phyloP scores from a whole-genome alignment of 2,888 invertebrate species.

The Griposia aprilina region DNA sequence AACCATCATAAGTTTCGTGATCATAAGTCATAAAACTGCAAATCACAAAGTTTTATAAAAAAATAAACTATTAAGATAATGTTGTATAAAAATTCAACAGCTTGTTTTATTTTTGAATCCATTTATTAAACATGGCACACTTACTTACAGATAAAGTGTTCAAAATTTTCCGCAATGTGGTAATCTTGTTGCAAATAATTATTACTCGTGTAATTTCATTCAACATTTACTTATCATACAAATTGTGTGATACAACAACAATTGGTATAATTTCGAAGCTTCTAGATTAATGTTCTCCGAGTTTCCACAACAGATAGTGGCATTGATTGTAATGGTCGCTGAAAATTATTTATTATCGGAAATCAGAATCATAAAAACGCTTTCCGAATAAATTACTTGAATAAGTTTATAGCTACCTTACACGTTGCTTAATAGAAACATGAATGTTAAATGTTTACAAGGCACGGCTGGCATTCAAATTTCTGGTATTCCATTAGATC shows the following conservation, averaged over 20 bases:
- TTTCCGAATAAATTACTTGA: conserved; percentile 31
- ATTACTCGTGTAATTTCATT: conserved; percentile 30
- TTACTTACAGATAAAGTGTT: conserved; percentile 9
- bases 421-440: conserved; percentile 54
- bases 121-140: conserved; percentile 5
- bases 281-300: conserved; percentile 3
- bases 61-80: too few relatives aligned
- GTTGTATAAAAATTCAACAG: background rate
- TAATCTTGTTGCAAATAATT: conserved; percentile 15
- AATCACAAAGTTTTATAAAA: too few relatives aligned
- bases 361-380: conserved; percentile 1
- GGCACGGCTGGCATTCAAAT: conserved; percentile 52
- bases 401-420: conserved; percentile 39
- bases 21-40: too few relatives aligned
- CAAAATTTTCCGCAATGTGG: conserved; percentile 18
- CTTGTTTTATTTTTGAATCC: conserved; percentile 4
- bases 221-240: conserved; percentile 13
- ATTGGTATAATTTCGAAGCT: conserved; percentile 14
- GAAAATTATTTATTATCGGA: background rate
- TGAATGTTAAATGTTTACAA: conserved; percentile 55
- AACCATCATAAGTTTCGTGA: background rate
- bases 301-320: background rate
- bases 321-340: background rate
- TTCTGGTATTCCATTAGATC: conserved; percentile 30
- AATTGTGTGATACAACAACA: background rate